Evolutionary conservation across 2,888 invertebrate species (phyloP).

Genomic region (Coenonympha glycerion): DNA sequence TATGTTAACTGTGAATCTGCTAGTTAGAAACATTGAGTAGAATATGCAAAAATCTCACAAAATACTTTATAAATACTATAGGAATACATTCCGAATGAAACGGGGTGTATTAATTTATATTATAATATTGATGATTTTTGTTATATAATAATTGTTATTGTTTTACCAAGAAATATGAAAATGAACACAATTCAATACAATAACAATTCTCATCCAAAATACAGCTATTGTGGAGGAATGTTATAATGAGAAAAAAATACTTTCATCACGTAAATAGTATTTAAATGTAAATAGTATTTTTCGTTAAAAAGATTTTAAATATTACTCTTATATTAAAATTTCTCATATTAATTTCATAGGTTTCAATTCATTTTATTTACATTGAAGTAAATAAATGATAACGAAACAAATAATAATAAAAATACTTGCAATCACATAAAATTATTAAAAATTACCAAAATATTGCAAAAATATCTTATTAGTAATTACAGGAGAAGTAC

Average conservation of each 20-base stretch:
- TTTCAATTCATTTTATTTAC: neutral
- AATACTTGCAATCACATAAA: neutral
- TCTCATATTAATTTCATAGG: neutral
- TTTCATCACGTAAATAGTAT: neutral
- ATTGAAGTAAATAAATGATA: neutral
- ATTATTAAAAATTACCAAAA: too few relatives aligned
- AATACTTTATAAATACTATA: slow-evolving; percentile 12
- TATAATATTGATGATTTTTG: too few relatives aligned
- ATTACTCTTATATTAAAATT: neutral
- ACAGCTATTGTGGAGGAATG: neutral
- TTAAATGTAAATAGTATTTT: slow-evolving; percentile 6
- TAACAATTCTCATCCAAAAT: neutral
- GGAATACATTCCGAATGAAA: slow-evolving; percentile 11
- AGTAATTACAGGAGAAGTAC: too few relatives aligned
- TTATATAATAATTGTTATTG: slow-evolving; percentile 11
- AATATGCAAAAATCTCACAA: slow-evolving; percentile 13
- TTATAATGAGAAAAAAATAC: neutral
- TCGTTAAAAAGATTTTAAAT: neutral
- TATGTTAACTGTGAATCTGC: slow-evolving; percentile 14
- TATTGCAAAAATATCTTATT: too few relatives aligned
- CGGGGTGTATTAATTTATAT: slow-evolving; percentile 8
- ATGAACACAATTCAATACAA: slow-evolving; percentile 12
- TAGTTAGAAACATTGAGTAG: slow-evolving; percentile 1
- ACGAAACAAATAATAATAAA: neutral
- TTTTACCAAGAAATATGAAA: slow-evolving; percentile 18